Conservation (phyloP, 2,113 vertebrate genomes). For the Pollachius pollachius region DNA sequence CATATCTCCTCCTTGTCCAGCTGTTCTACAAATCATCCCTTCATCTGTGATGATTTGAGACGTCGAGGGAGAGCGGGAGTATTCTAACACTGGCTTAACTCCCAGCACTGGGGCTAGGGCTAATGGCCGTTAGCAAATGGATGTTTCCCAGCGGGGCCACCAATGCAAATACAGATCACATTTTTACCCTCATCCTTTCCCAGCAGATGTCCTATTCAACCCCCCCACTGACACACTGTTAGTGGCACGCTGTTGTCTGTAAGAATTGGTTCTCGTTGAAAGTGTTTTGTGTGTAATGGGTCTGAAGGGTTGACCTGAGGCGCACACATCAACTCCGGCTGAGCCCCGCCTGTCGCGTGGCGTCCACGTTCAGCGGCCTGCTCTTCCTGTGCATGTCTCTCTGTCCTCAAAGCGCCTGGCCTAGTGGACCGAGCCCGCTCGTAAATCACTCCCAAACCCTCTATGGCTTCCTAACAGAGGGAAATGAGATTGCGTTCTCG, state of each 20-base stretch:
- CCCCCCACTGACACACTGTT: constrained; percentile 44
- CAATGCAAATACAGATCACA: constrained; percentile 16
- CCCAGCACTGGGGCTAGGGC: too few species aligned
- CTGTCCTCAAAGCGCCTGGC: constrained; percentile 34
- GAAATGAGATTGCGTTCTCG: constrained; percentile 51
- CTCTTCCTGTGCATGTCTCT: constrained; percentile 28
- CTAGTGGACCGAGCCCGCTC: constrained; percentile 39
- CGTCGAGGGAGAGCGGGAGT: too few species aligned
- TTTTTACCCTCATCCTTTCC: constrained; percentile 25
- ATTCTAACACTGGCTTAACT: too few species aligned
- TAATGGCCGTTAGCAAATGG: too few species aligned
- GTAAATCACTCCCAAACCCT: constrained; percentile 53
- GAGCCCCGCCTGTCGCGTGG: neutral
- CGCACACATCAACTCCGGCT: constrained; percentile 29
- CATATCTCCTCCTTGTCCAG: too few species aligned
- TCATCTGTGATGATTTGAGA: too few species aligned
- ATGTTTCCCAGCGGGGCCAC: too few species aligned
- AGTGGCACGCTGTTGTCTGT: constrained; percentile 47
- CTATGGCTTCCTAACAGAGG: constrained; percentile 59
- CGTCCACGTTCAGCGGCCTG: too few species aligned
- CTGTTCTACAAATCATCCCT: too few species aligned
- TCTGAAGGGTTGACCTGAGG: constrained; percentile 28
- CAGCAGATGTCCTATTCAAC: constrained; percentile 53
- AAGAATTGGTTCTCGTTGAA: constrained; percentile 41
- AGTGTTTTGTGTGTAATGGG: constrained; percentile 50